A percentile compares a stretch with the other conserved stretches of the same genome.
Evolutionary conservation across 1,140 invertebrate genomes (phyloP).

Genomic region (Apocrypta bakeri): DNA sequence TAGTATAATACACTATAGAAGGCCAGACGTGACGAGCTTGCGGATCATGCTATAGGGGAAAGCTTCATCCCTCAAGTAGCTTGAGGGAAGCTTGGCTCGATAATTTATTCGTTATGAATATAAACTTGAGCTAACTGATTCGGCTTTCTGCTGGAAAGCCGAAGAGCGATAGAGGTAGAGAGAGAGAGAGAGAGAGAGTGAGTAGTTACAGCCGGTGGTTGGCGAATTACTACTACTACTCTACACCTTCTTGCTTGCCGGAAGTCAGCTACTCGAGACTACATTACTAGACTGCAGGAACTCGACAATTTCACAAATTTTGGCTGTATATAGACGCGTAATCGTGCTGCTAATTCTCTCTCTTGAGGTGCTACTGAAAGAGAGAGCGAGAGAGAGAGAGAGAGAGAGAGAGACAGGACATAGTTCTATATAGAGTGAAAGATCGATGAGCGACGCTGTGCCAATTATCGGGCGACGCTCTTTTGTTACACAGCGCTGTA

Average conservation of each 20-base stretch:
- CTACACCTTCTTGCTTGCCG: neutral
- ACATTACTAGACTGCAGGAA: neutral
- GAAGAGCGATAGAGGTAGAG: too few species aligned
- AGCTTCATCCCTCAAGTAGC: slow-evolving; percentile 2
- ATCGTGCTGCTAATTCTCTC: slow-evolving; percentile 8
- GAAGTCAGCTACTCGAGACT: neutral
- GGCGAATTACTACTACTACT: too few species aligned
- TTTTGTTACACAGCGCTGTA: too few species aligned
- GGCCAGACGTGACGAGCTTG: neutral
- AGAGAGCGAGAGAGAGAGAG: neutral
- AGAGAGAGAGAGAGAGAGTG: too few species aligned
- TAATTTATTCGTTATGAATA: slow-evolving; percentile 17
- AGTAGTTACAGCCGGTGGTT: neutral
- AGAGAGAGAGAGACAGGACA: neutral
- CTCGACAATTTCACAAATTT: slow-evolving; percentile 9
- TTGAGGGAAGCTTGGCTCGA: neutral
- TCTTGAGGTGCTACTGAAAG: neutral
- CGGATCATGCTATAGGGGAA: neutral
- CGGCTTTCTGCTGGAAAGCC: neutral
- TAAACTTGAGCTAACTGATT: neutral
- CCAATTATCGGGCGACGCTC: neutral
- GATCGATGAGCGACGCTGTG: slow-evolving; percentile 1
- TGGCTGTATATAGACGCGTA: neutral
- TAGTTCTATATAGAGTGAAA: too few species aligned
- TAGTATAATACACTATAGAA: neutral